A percentile compares a stretch with the other conserved stretches of the same genome.
These are phyloP conservation scores for Ennomos fuscantarius DNA, from an alignment of 2,888 invertebrate species.

Conservation along the genomic window DNA sequence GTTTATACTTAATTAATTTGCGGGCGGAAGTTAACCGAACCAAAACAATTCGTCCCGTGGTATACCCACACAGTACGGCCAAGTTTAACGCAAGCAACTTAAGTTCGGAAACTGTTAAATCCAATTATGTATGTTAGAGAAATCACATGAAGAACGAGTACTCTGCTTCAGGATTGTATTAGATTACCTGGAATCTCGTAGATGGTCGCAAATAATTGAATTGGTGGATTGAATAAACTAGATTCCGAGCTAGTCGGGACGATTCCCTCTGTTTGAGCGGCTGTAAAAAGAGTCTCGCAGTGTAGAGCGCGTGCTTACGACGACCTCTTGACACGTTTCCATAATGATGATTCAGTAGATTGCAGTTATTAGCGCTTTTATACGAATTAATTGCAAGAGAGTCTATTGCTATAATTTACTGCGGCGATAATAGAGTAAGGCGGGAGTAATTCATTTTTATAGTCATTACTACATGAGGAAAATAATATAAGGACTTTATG, in stretches of 20 bases:
- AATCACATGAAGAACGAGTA: conserved; percentile 35
- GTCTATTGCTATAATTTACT: conserved; percentile 36
- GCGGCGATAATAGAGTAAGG: conserved; percentile 33
- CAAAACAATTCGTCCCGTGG: conserved; percentile 48
- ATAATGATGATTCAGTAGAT: conserved; percentile 67
- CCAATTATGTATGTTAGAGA: conserved; percentile 46
- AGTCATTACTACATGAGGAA: conserved; percentile 29
- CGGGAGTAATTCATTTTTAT: conserved; percentile 37
- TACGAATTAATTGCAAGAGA: conserved; percentile 48
- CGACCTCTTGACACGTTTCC: conserved; percentile 67
- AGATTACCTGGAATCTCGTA: conserved; percentile 32
- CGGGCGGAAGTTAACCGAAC: conserved; percentile 45
- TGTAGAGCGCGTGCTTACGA: conserved; percentile 50
- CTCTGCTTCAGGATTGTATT: conserved; percentile 32
- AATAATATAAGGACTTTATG: conserved; percentile 19
- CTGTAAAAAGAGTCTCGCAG: conserved; percentile 40
- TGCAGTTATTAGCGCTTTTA: conserved; percentile 61
- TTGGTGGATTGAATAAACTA: conserved; percentile 62
- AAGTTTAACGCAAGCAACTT: conserved; percentile 48
- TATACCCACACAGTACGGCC: conserved; percentile 41
- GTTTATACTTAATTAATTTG: conserved; percentile 44
- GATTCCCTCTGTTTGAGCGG: conserved; percentile 21
- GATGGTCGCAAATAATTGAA: conserved; percentile 39
- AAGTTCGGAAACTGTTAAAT: conserved; percentile 52
- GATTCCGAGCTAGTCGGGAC: conserved; percentile 23